These are phyloP conservation scores for Pasiphila rectangulata DNA, from an alignment of 2,888 invertebrate genomes.

Conservation along the genomic window DNA sequence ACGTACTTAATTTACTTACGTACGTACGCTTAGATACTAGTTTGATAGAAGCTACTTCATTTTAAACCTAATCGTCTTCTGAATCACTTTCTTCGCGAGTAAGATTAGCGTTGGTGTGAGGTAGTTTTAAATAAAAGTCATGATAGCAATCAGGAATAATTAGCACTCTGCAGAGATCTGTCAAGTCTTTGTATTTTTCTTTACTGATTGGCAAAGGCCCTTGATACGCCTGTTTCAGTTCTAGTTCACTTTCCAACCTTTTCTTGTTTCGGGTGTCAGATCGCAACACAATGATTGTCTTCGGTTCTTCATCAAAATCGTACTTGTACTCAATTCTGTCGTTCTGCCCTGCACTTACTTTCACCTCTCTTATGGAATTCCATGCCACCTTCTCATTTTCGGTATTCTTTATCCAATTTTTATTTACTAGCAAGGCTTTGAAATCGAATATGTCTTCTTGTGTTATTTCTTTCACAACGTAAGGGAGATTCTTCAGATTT, in stretches of 20 bases:
- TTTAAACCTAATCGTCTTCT: neutral
- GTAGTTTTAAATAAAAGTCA: constrained; percentile 13
- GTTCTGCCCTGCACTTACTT: constrained; percentile 14
- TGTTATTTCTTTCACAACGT: neutral
- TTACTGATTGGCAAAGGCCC: constrained; percentile 15
- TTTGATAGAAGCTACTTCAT: neutral
- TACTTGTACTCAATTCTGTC: constrained; percentile 23
- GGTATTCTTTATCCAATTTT: constrained; percentile 23
- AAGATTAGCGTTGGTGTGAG: constrained; percentile 3
- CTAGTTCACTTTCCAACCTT: constrained; percentile 3
- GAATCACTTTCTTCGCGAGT: neutral
- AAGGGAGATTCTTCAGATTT: too few species aligned
- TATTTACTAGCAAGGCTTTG: constrained; percentile 11
- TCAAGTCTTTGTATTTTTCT: constrained; percentile 19
- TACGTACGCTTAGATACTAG: neutral
- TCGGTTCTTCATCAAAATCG: constrained; percentile 17
- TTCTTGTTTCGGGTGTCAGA: constrained; percentile 1
- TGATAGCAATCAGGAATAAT: constrained; percentile 1
- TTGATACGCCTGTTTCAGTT: constrained; percentile 12
- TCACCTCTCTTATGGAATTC: constrained; percentile 19
- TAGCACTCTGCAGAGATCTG: constrained; percentile 1
- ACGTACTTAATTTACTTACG: too few species aligned
- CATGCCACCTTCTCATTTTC: constrained; percentile 20
- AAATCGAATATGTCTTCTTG: neutral
- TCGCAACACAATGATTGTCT: constrained; percentile 4